A percentile compares a stretch with the other conserved stretches of the same genome.
These are phyloP conservation scores for Dicrurus megarhynchus DNA, from an alignment of 2,113 vertebrate species.

Conservation along the genomic window DNA sequence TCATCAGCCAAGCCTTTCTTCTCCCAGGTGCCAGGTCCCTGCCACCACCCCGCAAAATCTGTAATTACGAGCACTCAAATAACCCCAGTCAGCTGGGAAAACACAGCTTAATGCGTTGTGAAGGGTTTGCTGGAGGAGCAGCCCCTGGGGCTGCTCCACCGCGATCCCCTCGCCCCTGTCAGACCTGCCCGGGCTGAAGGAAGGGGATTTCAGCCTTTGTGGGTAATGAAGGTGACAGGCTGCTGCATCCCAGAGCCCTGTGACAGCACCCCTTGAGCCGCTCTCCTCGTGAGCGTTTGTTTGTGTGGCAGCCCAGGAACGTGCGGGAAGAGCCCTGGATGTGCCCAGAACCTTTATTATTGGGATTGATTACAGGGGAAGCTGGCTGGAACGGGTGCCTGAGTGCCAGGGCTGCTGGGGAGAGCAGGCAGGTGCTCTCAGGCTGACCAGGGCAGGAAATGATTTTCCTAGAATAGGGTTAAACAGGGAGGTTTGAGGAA, in stretches of 20 bases:
- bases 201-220: not conserved
- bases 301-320: not conserved
- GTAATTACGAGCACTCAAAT: not conserved
- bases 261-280: accelerated
- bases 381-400: not conserved
- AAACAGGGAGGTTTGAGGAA: not conserved
- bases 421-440: not conserved
- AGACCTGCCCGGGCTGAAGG: not conserved
- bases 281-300: not conserved
- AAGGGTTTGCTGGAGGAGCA: not conserved
- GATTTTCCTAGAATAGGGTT: not conserved
- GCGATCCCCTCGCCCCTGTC: not conserved
- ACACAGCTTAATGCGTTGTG: not conserved
- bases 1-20: not conserved
- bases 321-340: not conserved
- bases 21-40: not conserved
- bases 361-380: not conserved
- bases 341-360: not conserved
- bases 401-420: not conserved
- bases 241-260: not conserved
- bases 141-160: not conserved
- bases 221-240: not conserved
- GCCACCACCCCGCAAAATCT: not conserved
- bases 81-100: not conserved
- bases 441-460: not conserved